Evolutionary conservation across 2,888 invertebrate species (phyloP).

Genomic region (Troides oblongomaculatus): DNA sequence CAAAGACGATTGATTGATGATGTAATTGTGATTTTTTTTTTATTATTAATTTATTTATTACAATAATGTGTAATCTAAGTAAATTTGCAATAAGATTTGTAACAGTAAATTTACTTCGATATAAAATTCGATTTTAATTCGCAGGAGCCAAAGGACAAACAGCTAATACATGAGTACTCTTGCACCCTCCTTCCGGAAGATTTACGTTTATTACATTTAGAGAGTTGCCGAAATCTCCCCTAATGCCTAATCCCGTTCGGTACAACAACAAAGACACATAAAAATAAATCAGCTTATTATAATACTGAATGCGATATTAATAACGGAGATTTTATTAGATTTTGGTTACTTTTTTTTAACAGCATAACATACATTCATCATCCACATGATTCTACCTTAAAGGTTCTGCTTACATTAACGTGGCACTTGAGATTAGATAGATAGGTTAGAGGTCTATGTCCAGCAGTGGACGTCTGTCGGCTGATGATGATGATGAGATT

Average conservation of each 20-base stretch:
- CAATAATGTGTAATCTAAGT: not conserved
- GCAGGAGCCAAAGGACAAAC: constrained; percentile 22
- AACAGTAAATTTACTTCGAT: constrained; percentile 1
- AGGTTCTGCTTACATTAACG: no score
- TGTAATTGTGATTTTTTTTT: no score
- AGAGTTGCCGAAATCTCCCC: constrained; percentile 23
- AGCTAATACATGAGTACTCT: constrained; percentile 22
- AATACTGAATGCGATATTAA: constrained; percentile 23
- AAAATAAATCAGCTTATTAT: constrained; percentile 27
- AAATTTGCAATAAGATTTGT: not conserved
- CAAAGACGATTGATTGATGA: no score
- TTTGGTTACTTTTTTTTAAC: not conserved
- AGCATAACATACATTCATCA: no score
- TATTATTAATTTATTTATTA: no score
- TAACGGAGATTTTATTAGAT: not conserved
- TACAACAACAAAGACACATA: constrained; percentile 26
- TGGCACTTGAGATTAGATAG: no score
- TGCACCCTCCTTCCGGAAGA: constrained; percentile 17
- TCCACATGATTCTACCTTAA: no score
- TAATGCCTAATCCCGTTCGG: constrained; percentile 23
- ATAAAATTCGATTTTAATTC: constrained; percentile 6
- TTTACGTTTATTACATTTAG: constrained; percentile 27
- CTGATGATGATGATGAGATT: no score
- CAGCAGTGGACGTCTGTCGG: no score
- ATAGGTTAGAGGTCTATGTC: no score